phyloP scores from a whole-genome alignment of 2,797 vertebrate species.

The Hafferia zeledoni region DNA sequence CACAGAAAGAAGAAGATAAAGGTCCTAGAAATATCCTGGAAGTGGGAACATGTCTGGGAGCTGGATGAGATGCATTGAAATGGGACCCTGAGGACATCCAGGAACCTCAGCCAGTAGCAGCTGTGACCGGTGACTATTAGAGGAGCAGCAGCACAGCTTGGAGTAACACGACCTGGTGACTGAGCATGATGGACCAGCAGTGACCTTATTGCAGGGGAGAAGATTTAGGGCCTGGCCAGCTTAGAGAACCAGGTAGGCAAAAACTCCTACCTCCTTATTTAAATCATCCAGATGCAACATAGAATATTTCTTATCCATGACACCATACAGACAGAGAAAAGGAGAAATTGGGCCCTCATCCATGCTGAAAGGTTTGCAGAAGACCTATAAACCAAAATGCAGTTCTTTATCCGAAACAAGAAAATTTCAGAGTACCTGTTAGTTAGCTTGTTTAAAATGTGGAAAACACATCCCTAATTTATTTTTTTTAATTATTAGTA shows the following conservation, averaged over 20 bases:
- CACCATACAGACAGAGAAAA: background rate
- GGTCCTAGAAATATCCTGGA: background rate
- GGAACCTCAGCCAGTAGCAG: accelerated
- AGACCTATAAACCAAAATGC: background rate
- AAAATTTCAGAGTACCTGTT: background rate
- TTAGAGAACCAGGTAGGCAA: no score
- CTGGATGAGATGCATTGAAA: background rate
- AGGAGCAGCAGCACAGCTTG: background rate
- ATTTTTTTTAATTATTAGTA: background rate
- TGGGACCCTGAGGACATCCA: background rate
- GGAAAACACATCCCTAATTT: background rate
- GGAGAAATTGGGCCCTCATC: background rate
- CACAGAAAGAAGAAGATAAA: background rate
- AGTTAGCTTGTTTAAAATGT: background rate
- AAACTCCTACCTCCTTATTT: background rate
- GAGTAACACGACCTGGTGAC: background rate
- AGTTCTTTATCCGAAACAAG: background rate
- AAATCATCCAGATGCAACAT: background rate
- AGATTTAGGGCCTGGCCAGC: background rate
- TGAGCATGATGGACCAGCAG: background rate
- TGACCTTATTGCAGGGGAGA: background rate
- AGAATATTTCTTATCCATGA: background rate
- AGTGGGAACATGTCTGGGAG: background rate
- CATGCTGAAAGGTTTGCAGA: background rate
- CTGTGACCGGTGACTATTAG: background rate